Base-by-base conservation (phyloP, 2,888 invertebrate species). In the Hermaeophaga mercurialis region DNA sequence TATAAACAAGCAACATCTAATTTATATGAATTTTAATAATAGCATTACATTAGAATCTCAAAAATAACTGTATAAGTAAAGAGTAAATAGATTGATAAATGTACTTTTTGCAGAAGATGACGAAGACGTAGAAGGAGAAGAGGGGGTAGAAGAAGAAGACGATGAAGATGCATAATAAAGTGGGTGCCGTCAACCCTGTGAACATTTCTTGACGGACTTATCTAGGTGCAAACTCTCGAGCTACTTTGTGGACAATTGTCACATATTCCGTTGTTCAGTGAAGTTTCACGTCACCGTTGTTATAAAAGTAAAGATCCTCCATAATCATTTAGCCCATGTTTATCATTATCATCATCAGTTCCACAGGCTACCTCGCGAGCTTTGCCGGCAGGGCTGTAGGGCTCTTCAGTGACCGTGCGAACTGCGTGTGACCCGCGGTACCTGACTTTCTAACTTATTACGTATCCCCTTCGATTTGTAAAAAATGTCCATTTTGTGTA, bases 401-500 rank as follows among this genome's bases (percentile, higher is more conserved):
- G 67, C 66, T 66, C 62, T 65, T 67, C 69, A 70, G 73, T 70
- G 71, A 68, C 71, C 70, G 71, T 72, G 71, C 61, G 67, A 67
- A 64, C 62, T 70, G 68, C 67, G 67, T 66, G 69, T 67, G 68
- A 69, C 64, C 66, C 70, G 73, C 73, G 72, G 73, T 72, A 73
- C 72, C 73, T 73, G 73, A 73, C 71, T 68, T 69, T 71, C 70
- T 73, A 73, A 73, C 72, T 74, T 74, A 78, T 76, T 76, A 75
- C 77, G 76, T 77, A 78, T 70, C 73, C 75, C 74, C 75, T 76
- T 77, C 75, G 73, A 76, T 75, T 78, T 78, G 76, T 77, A 77
- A 78, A 78, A 74, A 77, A 78, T 78, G 78, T 78, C 78, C 78
- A 78, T 76, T 78, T 77, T 78, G 75, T 79, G 78, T 79, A 79